A percentile compares a stretch with the other conserved stretches of the same genome.
Evolutionary conservation across 92 coral and sea anemone genomes (phyloP).

Genomic region (Nematostella vectensis): DNA sequence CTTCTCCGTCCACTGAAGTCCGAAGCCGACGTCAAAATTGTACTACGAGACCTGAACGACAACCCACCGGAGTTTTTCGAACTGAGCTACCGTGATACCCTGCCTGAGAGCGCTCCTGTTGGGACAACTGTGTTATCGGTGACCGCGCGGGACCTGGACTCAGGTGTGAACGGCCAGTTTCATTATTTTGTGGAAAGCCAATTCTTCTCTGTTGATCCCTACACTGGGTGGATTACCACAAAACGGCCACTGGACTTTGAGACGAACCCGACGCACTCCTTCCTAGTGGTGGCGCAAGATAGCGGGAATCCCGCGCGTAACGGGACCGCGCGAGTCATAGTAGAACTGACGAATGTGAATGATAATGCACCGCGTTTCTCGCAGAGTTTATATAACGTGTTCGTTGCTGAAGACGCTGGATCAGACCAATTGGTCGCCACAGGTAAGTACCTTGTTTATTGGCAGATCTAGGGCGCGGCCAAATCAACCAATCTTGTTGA

Average conservation of each 20-base stretch:
- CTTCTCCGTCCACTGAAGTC: slow-evolving; percentile 36
- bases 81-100: slow-evolving; percentile 59
- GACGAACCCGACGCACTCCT: slow-evolving; percentile 42
- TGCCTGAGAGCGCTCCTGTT: slow-evolving; percentile 93
- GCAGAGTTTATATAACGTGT: slow-evolving; percentile 54
- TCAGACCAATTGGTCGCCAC: slow-evolving; percentile 68
- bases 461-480: no score
- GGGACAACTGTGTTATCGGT: slow-evolving; percentile 82
- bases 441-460: slow-evolving; percentile 40
- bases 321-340: slow-evolving; percentile 69
- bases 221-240: slow-evolving; percentile 76
- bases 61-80: slow-evolving; percentile 72
- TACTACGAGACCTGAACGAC: slow-evolving; percentile 77
- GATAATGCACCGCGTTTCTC: slow-evolving; percentile 83
- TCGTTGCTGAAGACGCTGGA: slow-evolving; percentile 78
- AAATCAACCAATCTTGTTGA: no score
- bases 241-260: slow-evolving; percentile 68
- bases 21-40: slow-evolving; percentile 52
- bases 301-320: slow-evolving; percentile 63
- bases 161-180: slow-evolving; percentile 81
- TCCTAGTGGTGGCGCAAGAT: slow-evolving; percentile 75
- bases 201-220: slow-evolving; percentile 67
- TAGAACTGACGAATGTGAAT: slow-evolving; percentile 74
- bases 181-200: slow-evolving; percentile 51
- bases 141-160: slow-evolving; percentile 84